phyloP scores from a whole-genome alignment of 2,888 invertebrate genomes.

The Pinctada fucata region DNA sequence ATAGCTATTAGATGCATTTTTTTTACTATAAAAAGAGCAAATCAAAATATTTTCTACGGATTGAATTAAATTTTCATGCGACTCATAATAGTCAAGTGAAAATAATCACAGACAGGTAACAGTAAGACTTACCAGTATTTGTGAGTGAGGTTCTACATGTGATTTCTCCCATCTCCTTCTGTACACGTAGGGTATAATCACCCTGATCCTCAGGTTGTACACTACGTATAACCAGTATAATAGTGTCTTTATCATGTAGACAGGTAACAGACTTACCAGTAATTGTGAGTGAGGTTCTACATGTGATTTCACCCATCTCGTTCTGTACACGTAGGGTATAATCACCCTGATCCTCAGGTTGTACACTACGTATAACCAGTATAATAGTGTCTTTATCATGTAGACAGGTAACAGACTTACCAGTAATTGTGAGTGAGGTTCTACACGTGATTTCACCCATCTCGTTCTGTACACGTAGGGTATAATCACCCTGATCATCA shows the following conservation, averaged over 20 bases:
- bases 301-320: constrained; percentile 75
- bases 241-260: constrained; percentile 88
- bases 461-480: constrained; percentile 74
- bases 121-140: constrained; percentile 59
- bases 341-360: constrained; percentile 73
- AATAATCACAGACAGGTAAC: no score
- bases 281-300: constrained; percentile 73
- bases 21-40: no score
- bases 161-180: constrained; percentile 75
- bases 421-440: constrained; percentile 72
- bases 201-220: constrained; percentile 72
- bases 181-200: constrained; percentile 74
- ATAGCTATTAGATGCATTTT: no score
- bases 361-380: constrained; percentile 82
- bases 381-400: constrained; percentile 89
- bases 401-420: constrained; percentile 78
- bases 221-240: constrained; percentile 84
- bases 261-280: constrained; percentile 54
- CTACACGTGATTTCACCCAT: constrained; percentile 75
- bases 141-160: constrained; percentile 75
- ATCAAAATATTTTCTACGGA: no score
- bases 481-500: constrained; percentile 75
- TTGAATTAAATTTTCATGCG: no score
- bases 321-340: constrained; percentile 75
- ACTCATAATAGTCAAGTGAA: no score